Evolutionary conservation across 2,797 vertebrate genomes (phyloP).

Genomic region (Monodelphis domestica): DNA sequence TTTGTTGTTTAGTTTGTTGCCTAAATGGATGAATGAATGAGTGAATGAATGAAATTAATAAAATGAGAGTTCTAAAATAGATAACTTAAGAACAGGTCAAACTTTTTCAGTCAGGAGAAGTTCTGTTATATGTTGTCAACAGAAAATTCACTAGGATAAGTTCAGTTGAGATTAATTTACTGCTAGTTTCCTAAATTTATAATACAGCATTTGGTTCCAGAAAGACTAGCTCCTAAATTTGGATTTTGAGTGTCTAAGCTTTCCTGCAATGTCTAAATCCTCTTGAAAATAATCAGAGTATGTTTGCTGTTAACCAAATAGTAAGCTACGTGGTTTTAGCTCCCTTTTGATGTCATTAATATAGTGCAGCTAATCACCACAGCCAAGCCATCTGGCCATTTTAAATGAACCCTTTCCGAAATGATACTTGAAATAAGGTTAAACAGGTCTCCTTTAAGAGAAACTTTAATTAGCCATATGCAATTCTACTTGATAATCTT

Average conservation of each 20-base stretch:
- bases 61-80: constrained; percentile 45
- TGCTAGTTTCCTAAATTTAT: constrained; percentile 19
- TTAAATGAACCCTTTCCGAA: constrained; percentile 47
- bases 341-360: constrained; percentile 61
- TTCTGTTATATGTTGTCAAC: constrained; percentile 52
- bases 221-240: constrained; percentile 47
- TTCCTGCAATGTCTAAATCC: constrained; percentile 67
- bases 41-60: constrained; percentile 20
- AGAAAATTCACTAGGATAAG: constrained; percentile 56
- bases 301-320: constrained; percentile 55
- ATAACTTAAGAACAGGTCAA: constrained; percentile 47
- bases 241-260: constrained; percentile 13
- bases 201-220: constrained; percentile 13
- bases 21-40: not conserved
- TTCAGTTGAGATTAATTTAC: constrained; percentile 51
- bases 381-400: constrained; percentile 62
- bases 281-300: constrained; percentile 68
- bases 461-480: constrained; percentile 64
- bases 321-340: constrained; percentile 54
- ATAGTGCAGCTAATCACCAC: constrained; percentile 51
- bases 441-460: constrained; percentile 56
- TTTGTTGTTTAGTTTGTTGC: not conserved
- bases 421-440: constrained; percentile 73
- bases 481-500: constrained; percentile 42
- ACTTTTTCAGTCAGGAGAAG: constrained; percentile 48